Percentiles rank a stretch among this genome's conserved stretches.
These are phyloP conservation scores for Eurytoma californica DNA, from an alignment of 2,888 invertebrate genomes.

Conservation along the genomic window DNA sequence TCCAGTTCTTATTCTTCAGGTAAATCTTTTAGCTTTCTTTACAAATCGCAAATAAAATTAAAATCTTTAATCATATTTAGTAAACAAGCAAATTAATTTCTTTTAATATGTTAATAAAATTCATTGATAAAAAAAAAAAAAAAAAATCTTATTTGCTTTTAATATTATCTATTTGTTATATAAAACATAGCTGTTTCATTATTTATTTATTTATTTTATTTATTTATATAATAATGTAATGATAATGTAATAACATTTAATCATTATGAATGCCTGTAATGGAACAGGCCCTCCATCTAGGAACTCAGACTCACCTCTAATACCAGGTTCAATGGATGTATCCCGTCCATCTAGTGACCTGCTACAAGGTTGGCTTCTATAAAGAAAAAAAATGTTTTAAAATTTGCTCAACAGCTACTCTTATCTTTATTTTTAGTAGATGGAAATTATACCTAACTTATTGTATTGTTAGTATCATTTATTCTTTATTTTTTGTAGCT, in stretches of 20 bases:
- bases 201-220: too few species aligned
- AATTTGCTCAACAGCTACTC: background rate
- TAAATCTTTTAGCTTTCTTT: conserved; percentile 68
- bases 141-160: too few species aligned
- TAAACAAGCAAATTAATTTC: background rate
- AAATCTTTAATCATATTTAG: conserved; percentile 1
- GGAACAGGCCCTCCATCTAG: conserved; percentile 80
- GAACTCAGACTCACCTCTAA: conserved; percentile 82
- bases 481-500: too few species aligned
- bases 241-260: too few species aligned
- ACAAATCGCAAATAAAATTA: background rate
- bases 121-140: too few species aligned
- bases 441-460: too few species aligned
- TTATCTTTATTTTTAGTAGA: too few species aligned
- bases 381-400: conserved; percentile 27
- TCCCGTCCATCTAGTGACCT: conserved; percentile 79
- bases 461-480: too few species aligned
- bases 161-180: too few species aligned
- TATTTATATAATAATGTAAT: too few species aligned
- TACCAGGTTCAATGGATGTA: conserved; percentile 80
- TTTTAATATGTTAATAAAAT: too few species aligned
- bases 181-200: too few species aligned
- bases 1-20: conserved; percentile 84
- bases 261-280: conserved; percentile 62
- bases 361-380: conserved; percentile 72